A percentile compares a stretch with the other conserved stretches of the same genome.
phyloP scores from a whole-genome alignment of 1,140 invertebrate species.

The Hylyphantes graminicola region DNA sequence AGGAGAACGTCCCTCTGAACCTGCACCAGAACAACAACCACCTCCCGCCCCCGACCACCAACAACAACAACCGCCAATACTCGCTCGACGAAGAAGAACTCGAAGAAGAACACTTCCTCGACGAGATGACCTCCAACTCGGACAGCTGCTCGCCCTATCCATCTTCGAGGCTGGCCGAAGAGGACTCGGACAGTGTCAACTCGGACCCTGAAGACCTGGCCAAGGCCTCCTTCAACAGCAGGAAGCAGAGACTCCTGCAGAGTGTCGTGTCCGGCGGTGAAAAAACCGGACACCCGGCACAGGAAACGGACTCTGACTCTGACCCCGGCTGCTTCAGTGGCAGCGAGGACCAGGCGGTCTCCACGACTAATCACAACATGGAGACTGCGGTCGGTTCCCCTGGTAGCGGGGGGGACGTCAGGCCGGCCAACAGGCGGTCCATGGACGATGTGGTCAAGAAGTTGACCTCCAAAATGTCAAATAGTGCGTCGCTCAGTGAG shows the following conservation, averaged over 20 bases:
- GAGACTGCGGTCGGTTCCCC: slow-evolving; percentile 32
- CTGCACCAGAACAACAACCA: slow-evolving; percentile 24
- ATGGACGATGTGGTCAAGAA: slow-evolving; percentile 89
- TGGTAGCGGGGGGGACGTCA: slow-evolving; percentile 60
- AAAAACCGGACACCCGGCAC: background rate
- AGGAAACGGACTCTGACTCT: slow-evolving; percentile 64
- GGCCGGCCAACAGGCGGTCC: slow-evolving; percentile 67
- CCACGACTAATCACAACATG: background rate
- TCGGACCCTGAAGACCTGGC: slow-evolving; percentile 12
- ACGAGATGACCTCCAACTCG: slow-evolving; percentile 52
- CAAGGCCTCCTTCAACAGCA: slow-evolving; percentile 18
- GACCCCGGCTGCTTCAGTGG: slow-evolving; percentile 67
- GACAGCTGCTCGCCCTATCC: slow-evolving; percentile 42
- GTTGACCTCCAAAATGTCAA: slow-evolving; percentile 82
- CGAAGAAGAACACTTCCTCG: slow-evolving; percentile 35
- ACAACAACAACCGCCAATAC: slow-evolving; percentile 4
- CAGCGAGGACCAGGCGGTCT: slow-evolving; percentile 40
- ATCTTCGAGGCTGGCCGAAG: slow-evolving; percentile 31
- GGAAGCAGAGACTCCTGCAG: slow-evolving; percentile 57
- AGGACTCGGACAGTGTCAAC: slow-evolving; percentile 21
- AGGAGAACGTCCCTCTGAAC: slow-evolving; percentile 18
- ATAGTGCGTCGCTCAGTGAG: slow-evolving; percentile 71
- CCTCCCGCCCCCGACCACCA: background rate
- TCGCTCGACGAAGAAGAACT: slow-evolving; percentile 24
- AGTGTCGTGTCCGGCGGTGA: slow-evolving; percentile 27